A percentile compares a stretch with the other conserved stretches of the same genome.
Evolutionary conservation across 2,888 invertebrate species (phyloP).

Genomic region (Chrysopilus asiliformis): DNA sequence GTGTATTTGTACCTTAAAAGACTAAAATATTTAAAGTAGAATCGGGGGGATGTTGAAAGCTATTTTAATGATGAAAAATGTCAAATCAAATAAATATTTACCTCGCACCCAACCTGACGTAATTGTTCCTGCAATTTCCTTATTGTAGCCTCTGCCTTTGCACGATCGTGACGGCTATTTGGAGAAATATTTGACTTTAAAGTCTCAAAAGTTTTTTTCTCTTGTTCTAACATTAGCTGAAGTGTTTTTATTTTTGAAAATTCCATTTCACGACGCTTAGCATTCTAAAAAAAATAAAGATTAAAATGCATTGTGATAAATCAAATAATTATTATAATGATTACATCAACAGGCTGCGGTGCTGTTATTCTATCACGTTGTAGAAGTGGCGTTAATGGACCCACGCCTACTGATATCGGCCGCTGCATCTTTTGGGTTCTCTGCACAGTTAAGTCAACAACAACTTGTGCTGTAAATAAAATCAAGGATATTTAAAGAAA

Average conservation of each 20-base stretch:
- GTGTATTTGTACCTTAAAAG: no score
- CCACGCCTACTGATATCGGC: conserved; percentile 33
- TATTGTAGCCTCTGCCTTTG: conserved; percentile 32
- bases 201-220: conserved; percentile 67
- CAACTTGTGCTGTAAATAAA: conserved; percentile 45
- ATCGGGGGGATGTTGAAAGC: no score
- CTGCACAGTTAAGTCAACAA: conserved; percentile 56
- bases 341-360: conserved; percentile 80
- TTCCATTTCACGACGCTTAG: conserved; percentile 73
- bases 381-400: conserved; percentile 44
- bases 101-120: conserved; percentile 35
- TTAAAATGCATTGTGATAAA: conserved; percentile 7
- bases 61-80: no score
- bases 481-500: neutral
- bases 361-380: conserved; percentile 57
- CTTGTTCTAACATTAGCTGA: conserved; percentile 79
- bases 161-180: conserved; percentile 22
- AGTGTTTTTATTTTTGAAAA: conserved; percentile 72
- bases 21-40: no score
- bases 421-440: conserved; percentile 41
- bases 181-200: conserved; percentile 40
- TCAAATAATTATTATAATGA: conserved; percentile 3
- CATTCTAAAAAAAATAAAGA: conserved; percentile 46
- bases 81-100: conserved; percentile 18
- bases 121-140: conserved; percentile 34